Percentiles rank a stretch among this genome's conserved stretches.
phyloP scores from a whole-genome alignment of 2,797 vertebrate species.

The Mormyrops attenuatus region DNA sequence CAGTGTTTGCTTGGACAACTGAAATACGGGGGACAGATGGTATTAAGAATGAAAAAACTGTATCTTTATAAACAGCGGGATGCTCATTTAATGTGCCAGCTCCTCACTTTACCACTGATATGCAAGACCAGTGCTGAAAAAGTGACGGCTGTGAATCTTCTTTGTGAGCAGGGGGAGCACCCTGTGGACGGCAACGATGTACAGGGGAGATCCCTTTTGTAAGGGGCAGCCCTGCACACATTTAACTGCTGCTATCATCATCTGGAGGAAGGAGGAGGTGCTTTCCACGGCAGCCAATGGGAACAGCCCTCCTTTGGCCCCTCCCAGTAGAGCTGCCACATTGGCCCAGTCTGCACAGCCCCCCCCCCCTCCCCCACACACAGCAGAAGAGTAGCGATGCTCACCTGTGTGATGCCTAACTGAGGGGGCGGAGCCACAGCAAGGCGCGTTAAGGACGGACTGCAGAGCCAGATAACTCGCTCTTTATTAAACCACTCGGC shows the following conservation, averaged over 20 bases:
- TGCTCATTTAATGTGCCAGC: not conserved
- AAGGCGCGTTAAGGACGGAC: not conserved
- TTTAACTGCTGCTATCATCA: not conserved
- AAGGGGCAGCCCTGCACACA: not conserved
- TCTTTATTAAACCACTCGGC: not conserved
- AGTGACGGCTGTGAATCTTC: not conserved
- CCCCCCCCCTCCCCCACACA: not conserved
- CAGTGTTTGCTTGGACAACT: not conserved
- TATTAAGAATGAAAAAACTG: not conserved
- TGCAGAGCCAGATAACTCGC: not conserved
- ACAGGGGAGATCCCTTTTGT: not conserved
- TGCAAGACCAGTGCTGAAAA: not conserved
- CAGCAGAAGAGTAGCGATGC: not conserved
- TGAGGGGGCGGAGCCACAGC: not conserved
- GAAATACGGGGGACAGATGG: not conserved
- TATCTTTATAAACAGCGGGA: not conserved
- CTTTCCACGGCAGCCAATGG: not conserved
- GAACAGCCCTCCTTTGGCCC: not conserved
- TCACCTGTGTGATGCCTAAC: not conserved
- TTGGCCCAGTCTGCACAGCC: not conserved
- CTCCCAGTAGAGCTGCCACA: not conserved
- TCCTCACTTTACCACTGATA: not conserved
- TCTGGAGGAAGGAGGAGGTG: not conserved
- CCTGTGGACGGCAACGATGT: not conserved
- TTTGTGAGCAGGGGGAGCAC: not conserved